Base-by-base conservation (phyloP, 2,797 vertebrate genomes). In the Helostoma temminkii region DNA sequence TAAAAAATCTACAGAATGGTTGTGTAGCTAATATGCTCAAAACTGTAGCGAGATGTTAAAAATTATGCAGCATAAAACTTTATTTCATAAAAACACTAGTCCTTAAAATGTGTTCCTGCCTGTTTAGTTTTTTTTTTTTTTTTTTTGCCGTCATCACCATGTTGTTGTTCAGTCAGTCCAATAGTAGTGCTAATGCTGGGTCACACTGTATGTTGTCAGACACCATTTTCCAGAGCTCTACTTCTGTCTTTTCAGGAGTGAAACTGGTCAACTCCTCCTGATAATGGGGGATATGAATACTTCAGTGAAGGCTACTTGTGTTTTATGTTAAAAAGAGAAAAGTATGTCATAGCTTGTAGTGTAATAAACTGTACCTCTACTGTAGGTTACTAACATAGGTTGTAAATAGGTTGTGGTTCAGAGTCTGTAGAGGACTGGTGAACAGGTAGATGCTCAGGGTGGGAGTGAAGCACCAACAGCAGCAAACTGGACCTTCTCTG, bases 241-340 rank as follows among this genome's bases (percentile, higher is more conserved):
- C 73, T 79, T 85, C 84, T 80, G 76, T 70, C 36, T 71, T 10
- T 57, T 7, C 74, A 71, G 78, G 74, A 80, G 82, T 71, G 70
- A 76, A 74, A 56, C 45, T 22, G 32, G 11, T 18, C 58, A 71
- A 69, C 28, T 24, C 62, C 71, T 69, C 14, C 43, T 26, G 60
- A 66, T 61, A 28, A 60, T 12, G 6, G 73, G 77, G 74, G 57
- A 46, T 28, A 18, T 15, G 58, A 74, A 71, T 26, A 81, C 87
- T 88, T 83, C 86, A 85, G 80, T 83, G 82, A 86, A 85, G 84
- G 73, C 60, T 66, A 52, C 66, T 60, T n/a, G 34, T 80, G 80
- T 88, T 86, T 84, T 85, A 85, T 82, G 71, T 86, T 81, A 76
- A 85, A 82, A 74, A 71, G 53, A 37, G 14, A 60, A 55, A 66